Conservation (phyloP, 2,113 vertebrate genomes). For the Archilochus colubris region DNA sequence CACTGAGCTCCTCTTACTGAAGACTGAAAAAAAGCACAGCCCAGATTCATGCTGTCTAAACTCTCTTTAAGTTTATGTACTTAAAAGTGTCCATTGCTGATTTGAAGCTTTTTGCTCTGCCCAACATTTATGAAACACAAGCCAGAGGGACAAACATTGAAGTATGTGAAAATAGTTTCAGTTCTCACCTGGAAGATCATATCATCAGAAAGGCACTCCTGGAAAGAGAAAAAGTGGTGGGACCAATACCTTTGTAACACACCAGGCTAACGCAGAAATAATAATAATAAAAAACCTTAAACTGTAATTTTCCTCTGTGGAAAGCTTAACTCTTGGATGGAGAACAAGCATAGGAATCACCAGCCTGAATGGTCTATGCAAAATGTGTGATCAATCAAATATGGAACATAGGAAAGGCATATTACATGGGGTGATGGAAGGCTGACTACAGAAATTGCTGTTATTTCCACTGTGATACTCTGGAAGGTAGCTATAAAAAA, state of each 20-base stretch:
- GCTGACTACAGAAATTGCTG: slow-evolving; percentile 2
- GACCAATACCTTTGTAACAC: not conserved
- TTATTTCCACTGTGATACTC: slow-evolving; percentile 17
- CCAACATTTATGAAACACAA: not conserved
- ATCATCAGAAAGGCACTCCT: not conserved
- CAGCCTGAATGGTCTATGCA: not conserved
- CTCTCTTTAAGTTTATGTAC: not conserved
- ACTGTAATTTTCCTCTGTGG: slow-evolving; percentile 4
- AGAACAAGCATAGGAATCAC: slow-evolving; percentile 26
- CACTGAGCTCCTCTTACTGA: not conserved
- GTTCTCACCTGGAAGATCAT: not conserved
- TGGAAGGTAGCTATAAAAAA: slow-evolving; percentile 2
- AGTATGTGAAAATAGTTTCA: not conserved
- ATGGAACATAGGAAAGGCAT: not conserved
- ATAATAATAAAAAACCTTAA: not conserved
- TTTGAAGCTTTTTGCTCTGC: not conserved
- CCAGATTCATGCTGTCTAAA: not conserved
- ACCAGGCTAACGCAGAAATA: not conserved
- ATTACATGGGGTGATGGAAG: not conserved
- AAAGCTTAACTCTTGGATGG: not conserved
- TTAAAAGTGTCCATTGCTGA: not conserved
- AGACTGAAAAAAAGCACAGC: not conserved
- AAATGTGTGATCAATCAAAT: slow-evolving; percentile 46
- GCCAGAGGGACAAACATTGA: not conserved
- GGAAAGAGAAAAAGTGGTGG: not conserved